A percentile compares a stretch with the other conserved stretches of the same genome.
These are phyloP conservation scores for Haemorhous mexicanus DNA, from an alignment of 2,113 vertebrate genomes.

Conservation along the genomic window DNA sequence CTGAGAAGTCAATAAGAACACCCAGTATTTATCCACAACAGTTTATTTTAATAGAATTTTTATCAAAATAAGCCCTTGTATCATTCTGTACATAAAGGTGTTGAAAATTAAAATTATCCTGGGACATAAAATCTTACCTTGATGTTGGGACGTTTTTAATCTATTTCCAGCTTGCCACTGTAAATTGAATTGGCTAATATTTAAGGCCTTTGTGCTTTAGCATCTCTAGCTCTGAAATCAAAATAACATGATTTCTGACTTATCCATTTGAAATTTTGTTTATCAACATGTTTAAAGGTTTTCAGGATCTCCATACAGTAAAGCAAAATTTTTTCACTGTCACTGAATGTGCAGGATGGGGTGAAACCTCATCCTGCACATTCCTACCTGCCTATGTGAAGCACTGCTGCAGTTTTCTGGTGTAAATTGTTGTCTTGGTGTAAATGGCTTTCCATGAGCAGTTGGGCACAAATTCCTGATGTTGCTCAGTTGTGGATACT, in stretches of 20 bases:
- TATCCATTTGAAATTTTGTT: not conserved
- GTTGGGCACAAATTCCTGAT: not conserved
- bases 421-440: not conserved
- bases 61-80: not conserved
- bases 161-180: not conserved
- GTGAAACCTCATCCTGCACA: not conserved
- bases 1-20: not conserved
- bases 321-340: not conserved
- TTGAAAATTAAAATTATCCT: not conserved
- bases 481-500: not conserved
- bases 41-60: not conserved
- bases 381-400: not conserved
- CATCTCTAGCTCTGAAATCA: not conserved
- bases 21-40: not conserved
- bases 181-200: not conserved
- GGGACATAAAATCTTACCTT: not conserved
- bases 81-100: not conserved
- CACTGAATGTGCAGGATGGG: too few species aligned
- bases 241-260: not conserved
- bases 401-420: not conserved
- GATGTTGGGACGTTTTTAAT: not conserved
- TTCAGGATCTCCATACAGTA: not conserved
- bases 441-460: not conserved
- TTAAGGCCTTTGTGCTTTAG: not conserved
- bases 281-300: not conserved